These are phyloP conservation scores for Siniperca obscura DNA, from an alignment of 2,797 vertebrate genomes.

Conservation along the genomic window DNA sequence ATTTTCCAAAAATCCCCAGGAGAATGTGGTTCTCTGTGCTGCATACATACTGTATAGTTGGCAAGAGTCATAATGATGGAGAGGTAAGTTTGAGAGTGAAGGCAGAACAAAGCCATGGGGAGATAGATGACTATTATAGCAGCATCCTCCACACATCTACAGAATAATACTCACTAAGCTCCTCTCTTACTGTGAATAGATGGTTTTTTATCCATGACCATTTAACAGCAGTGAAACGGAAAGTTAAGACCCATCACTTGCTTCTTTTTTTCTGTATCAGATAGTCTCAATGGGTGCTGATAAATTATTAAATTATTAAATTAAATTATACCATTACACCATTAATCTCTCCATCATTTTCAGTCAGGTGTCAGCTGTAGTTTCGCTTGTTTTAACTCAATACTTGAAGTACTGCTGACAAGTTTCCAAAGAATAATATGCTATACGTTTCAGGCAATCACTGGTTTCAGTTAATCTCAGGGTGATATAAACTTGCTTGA, in stretches of 20 bases:
- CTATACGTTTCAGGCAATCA: neutral
- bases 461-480: neutral
- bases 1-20: conserved; percentile 27
- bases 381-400: conserved; percentile 8
- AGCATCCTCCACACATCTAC: conserved; percentile 76
- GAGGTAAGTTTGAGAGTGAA: conserved; percentile 72
- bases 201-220: conserved; percentile 31
- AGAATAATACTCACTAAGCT: conserved; percentile 70
- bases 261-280: neutral
- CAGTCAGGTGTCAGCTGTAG: neutral
- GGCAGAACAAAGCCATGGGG: conserved; percentile 72
- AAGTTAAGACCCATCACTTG: conserved; percentile 26
- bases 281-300: neutral
- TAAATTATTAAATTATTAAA: neutral
- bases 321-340: neutral
- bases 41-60: conserved; percentile 37
- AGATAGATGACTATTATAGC: conserved; percentile 77
- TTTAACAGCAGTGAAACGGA: conserved; percentile 41
- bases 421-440: neutral
- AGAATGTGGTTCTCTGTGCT: conserved; percentile 40
- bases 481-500: neutral
- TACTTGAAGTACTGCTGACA: neutral
- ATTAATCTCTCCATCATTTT: neutral
- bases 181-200: conserved; percentile 48
- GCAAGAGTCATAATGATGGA: conserved; percentile 69